Evolutionary conservation across 2,797 vertebrate genomes (phyloP).

Genomic region (Tenualosa ilisha): DNA sequence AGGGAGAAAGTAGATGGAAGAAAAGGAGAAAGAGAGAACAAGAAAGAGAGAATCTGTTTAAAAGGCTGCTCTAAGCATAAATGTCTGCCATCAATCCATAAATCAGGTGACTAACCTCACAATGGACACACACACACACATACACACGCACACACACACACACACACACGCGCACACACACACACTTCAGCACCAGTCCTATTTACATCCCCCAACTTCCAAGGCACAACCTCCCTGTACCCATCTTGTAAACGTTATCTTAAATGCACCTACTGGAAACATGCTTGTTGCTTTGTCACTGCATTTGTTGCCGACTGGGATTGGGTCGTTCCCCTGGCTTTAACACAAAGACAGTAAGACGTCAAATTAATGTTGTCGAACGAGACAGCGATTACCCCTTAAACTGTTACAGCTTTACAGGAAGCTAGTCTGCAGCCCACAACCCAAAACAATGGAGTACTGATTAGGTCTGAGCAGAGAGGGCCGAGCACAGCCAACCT

Average conservation of each 20-base stretch:
- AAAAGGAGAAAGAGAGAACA: not conserved
- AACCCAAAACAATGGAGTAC: not conserved
- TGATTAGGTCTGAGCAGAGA: not conserved
- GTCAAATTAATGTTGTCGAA: not conserved
- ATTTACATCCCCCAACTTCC: not conserved
- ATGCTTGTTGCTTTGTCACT: not conserved
- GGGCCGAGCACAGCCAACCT: not conserved
- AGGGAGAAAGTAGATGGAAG: not conserved
- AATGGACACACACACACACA: not conserved
- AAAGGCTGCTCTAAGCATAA: not conserved
- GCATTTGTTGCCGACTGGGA: not conserved
- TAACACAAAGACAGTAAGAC: not conserved
- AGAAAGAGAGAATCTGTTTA: not conserved
- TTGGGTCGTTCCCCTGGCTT: not conserved
- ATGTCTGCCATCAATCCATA: conserved; percentile 1
- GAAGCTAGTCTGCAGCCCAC: not conserved
- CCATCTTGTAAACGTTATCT: not conserved
- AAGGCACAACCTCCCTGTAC: not conserved
- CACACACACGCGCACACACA: not conserved
- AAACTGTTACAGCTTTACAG: not conserved
- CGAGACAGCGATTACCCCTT: not conserved
- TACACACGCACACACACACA: not conserved
- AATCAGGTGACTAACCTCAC: conserved; percentile 3
- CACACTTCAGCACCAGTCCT: not conserved
- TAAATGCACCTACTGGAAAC: not conserved